Percentiles rank a stretch among this genome's conserved stretches.
Conservation (phyloP, 2,888 invertebrate species). For the Dinocampus coccinellae region DNA sequence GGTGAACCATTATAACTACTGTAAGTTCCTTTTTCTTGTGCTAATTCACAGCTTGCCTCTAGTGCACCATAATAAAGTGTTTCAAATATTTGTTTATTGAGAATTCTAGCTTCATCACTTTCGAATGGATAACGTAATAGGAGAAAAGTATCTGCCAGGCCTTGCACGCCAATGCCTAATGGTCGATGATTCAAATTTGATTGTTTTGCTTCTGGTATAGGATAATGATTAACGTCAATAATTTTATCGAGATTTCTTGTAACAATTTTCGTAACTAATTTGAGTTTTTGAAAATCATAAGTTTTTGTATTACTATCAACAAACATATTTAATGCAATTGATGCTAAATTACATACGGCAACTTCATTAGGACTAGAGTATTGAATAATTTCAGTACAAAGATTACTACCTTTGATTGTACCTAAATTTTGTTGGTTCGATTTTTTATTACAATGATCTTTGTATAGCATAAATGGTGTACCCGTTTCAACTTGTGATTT, state of each 20-base stretch:
- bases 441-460: slow-evolving; percentile 96
- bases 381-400: slow-evolving; percentile 98
- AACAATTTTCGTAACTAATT: slow-evolving; percentile 87
- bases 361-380: slow-evolving; percentile 94
- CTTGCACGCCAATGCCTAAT: slow-evolving; percentile 96
- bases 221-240: slow-evolving; percentile 97
- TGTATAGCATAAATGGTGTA: slow-evolving; percentile 96
- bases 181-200: slow-evolving; percentile 92
- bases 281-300: slow-evolving; percentile 90
- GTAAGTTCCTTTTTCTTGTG: slow-evolving; percentile 87
- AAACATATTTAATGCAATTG: slow-evolving; percentile 96
- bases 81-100: slow-evolving; percentile 98
- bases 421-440: slow-evolving; percentile 98
- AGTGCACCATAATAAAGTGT: slow-evolving; percentile 97
- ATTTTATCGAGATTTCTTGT: slow-evolving; percentile 96
- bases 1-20: slow-evolving; percentile 93
- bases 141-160: slow-evolving; percentile 96
- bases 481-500: slow-evolving; percentile 98
- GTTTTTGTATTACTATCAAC: slow-evolving; percentile 81
- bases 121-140: slow-evolving; percentile 94
- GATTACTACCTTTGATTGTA: slow-evolving; percentile 97
- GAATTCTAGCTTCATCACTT: slow-evolving; percentile 83
- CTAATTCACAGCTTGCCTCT: slow-evolving; percentile 95
- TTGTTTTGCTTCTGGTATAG: slow-evolving; percentile 86
- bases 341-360: slow-evolving; percentile 98